Base-by-base conservation (phyloP, 2,113 vertebrate genomes). In the Psettodes erumei region DNA sequence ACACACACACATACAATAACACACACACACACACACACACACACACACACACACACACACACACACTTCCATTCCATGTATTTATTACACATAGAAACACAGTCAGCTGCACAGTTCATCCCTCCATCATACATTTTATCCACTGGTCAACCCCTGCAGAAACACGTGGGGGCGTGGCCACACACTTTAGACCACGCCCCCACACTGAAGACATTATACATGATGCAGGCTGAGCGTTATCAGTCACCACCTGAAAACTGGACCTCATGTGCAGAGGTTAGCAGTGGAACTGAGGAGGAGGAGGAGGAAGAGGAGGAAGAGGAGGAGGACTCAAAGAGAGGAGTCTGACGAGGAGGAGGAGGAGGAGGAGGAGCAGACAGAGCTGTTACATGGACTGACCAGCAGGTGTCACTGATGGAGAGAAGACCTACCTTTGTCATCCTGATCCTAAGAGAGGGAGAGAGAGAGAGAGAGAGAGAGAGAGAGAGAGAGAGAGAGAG, bases 351-450 rank as follows among this genome's bases (percentile, higher is more conserved):
- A 15, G 16, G 40, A 5, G 28, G 21, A 3, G 2, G 8, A 11
- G 33, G 18, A 43, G 33, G 18, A 3, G 25, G 23, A 30, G 42
- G 25, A 63, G 16, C 50, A n/a, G 11, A 27, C 16, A 61, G 16
- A 74, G 25, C 9, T 64, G 67, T 68, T 77, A 66, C 55, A 86
- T n/a, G 55, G 16, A 43, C 11, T 75, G 75, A 85, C 82, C 92
- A 92, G 84, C 69, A 92, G 81, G 81, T 77, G 88, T 86, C 72
- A 73, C 43, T 55, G 42, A 77, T 23, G 50, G 33, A 40, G 25
- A 42, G n/a, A 42, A 80, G 12, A 73, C 89, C 8, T 85, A 92
- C 92, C 92, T 88, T 83, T 90, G 50, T 91, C 90, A 37, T 91
- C 89, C 38, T 86, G 85, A 72, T 92, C 91, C 91, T 92, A 50